Base-by-base conservation (phyloP, 2,113 vertebrate species). In the Hiodon alosoides region DNA sequence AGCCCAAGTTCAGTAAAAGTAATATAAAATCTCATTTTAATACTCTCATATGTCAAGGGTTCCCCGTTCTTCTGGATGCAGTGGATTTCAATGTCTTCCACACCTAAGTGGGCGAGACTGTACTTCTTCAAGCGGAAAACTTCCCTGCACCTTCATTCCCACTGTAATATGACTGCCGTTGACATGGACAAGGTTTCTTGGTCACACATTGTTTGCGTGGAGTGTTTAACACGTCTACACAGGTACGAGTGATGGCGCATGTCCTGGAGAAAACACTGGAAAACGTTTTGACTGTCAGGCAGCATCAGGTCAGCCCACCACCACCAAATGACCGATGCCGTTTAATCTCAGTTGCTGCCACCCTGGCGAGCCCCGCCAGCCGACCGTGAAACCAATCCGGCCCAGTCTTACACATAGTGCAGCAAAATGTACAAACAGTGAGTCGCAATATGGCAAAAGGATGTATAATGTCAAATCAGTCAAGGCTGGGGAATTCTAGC, bases 171-270 rank as follows among this genome's bases (percentile, higher is more conserved):
- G 86, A 89, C 82, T 83, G 55, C 81, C 69, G 71, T 82, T 86
- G 90, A 92, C 90, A 89, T 81, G 47, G 82, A 89, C 83, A 86
- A 88, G 90, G 89, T 90, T 86, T 85, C 55, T 72, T 84, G 79
- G 87, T 89, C 89, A 89, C 83, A 84, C 81, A 17, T 54, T 81
- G 73, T 90, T 85, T 88, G 79, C 72, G 61, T 31, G 74, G 77
- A 77, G 82, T 75, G 75, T 73, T 79, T 70, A 54, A 81, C 80
- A 83, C 76, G 86, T 82, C 50, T 7, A 80, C 79, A 79, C 84
- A 90, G 88, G 89, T 88, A 87, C 78, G 81, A 77, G 83, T 83
- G 85, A 88, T 65, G 53, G 10, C 72, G 87, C 79, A 50, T 85
- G 83, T 85, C 81, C 79, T 85, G 81, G 85, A 81, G 79, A 76